phyloP scores from a whole-genome alignment of 2,797 vertebrate species.

The Pogonophryne albipinna region DNA sequence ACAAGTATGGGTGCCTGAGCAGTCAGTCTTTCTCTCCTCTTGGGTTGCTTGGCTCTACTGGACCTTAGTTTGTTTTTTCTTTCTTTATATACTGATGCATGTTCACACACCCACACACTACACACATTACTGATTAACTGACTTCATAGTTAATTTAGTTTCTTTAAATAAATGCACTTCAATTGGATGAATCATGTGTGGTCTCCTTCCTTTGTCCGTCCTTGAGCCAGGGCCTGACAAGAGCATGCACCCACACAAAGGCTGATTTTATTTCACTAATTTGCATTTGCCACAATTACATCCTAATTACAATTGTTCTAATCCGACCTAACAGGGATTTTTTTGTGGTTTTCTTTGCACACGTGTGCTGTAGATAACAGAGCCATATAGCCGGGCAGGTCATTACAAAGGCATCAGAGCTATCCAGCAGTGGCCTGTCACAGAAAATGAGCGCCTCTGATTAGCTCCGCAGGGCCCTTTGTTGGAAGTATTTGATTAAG shows the following conservation, averaged over 20 bases:
- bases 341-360: not conserved
- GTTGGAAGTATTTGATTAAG: constrained; percentile 57
- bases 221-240: too few relatives aligned
- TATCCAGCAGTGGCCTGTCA: constrained; percentile 17
- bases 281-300: not conserved
- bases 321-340: not conserved
- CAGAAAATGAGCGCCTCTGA: constrained; percentile 34
- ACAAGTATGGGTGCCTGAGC: too few relatives aligned
- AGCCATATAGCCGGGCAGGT: not conserved
- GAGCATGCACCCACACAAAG: not conserved
- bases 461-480: constrained; percentile 46
- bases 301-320: not conserved
- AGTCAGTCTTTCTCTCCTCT: too few relatives aligned
- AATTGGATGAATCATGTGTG: too few relatives aligned
- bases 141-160: too few relatives aligned
- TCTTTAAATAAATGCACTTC: too few relatives aligned
- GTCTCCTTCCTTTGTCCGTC: too few relatives aligned
- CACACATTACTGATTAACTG: too few relatives aligned
- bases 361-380: not conserved
- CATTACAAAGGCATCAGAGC: constrained; percentile 19
- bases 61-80: too few relatives aligned
- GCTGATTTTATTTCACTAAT: not conserved
- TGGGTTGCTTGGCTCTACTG: too few relatives aligned
- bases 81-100: too few relatives aligned
- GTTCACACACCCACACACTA: too few relatives aligned